Evolutionary conservation across 2,888 invertebrate genomes (phyloP).

Genomic region (Drosophila formosana): DNA sequence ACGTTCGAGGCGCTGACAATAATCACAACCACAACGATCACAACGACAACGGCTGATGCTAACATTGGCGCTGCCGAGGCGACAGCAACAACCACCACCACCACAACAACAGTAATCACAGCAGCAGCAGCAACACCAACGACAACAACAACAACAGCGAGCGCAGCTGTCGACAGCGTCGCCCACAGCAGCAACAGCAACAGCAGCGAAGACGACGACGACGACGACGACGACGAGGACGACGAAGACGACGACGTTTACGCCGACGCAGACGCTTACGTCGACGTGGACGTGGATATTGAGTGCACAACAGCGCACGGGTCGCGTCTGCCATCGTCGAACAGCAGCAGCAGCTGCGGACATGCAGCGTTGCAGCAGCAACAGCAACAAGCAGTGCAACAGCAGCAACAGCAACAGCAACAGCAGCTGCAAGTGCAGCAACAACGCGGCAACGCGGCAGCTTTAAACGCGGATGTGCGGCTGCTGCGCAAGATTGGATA

Average conservation of each 20-base stretch:
- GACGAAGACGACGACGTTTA: conserved; percentile 16
- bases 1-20: conserved; percentile 65
- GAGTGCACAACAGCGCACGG: conserved; percentile 42
- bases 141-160: conserved; percentile 14
- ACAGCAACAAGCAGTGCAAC: conserved; percentile 22
- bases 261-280: conserved; percentile 35
- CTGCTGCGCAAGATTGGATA: conserved; percentile 84
- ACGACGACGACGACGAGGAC: conserved; percentile 2
- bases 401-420: conserved; percentile 17
- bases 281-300: conserved; percentile 28
- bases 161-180: conserved; percentile 13
- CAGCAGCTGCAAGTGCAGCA: conserved; percentile 17
- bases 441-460: conserved; percentile 28
- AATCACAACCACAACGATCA: conserved; percentile 70
- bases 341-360: conserved; percentile 45
- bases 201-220: conserved; percentile 8
- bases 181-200: conserved; percentile 20
- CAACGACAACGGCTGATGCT: conserved; percentile 59
- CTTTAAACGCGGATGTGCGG: conserved; percentile 82
- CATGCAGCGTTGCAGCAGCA: conserved; percentile 42
- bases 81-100: conserved; percentile 36
- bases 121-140: conserved; percentile 22
- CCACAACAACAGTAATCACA: conserved; percentile 27
- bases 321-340: conserved; percentile 37
- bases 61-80: conserved; percentile 35